Evolutionary conservation across 2,113 vertebrate genomes (phyloP), one percentile per base, ranked within the genome.

Genomic region (Gymnorhina tibicen): DNA sequence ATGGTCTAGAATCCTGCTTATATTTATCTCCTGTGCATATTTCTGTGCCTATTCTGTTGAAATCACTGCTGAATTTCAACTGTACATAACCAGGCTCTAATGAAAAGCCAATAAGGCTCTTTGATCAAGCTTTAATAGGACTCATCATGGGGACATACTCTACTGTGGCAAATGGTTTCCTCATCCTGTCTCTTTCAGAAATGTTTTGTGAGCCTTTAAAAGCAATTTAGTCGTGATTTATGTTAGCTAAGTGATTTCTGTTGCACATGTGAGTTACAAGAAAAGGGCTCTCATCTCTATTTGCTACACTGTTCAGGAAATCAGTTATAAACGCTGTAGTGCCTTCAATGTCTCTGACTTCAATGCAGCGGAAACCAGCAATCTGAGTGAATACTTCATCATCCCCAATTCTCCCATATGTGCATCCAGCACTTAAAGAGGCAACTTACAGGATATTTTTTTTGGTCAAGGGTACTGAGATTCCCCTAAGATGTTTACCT

Each of bases 191-290:
- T 91, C 89, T 91, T 93, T 96, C 94, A 95, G 81, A 96, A 93
- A 95, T 69, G 82, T 89, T 93, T 90, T 85, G 80, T 85, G 91
- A 97, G 92, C 87, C 89, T 96, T 95, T 95, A 89, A 94, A 97
- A 95, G 93, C 94, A 89, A 95, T 97, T 89, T 91, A 94, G 63
- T 49, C 35, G 39, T 93, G 95, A 97, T 96, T 97, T 96, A 95
- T 95, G 96, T 87, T 41, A 87, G 91, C 91, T 77, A 85, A 95
- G 91, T 90, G 81, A 89, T 95, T 96, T 91, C 69, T 94, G 94
- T 66, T 95, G 87, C 96, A 95, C 85, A 94, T 93, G 83, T 94
- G 93, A 96, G 73, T 92, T 96, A 95, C 79, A 96, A 95, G 93
- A 97, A 93, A 92, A 95, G 67, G 70, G 32, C 67, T 85, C 96